Conservation (phyloP, 2,113 vertebrate species). For the Octodon degus region DNA sequence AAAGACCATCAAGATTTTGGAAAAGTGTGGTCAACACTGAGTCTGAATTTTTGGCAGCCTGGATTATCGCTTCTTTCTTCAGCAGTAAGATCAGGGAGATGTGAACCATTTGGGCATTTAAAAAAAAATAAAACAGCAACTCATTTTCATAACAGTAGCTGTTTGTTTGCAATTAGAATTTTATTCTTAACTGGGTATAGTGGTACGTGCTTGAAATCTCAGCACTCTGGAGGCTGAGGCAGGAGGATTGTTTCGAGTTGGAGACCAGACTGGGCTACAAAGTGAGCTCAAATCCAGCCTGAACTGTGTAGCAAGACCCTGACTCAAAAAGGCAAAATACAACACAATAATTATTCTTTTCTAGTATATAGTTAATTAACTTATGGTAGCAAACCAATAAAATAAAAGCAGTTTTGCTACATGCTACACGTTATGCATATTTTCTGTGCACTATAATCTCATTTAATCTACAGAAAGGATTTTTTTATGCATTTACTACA, state of each 20-base stretch:
- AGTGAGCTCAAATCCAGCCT: no score
- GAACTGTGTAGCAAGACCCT: no score
- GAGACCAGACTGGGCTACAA: no score
- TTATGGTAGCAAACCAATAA: neutral
- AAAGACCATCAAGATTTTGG: neutral
- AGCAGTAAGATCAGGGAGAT: neutral
- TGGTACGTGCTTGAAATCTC: no score
- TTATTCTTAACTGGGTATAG: neutral
- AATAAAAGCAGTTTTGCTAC: neutral
- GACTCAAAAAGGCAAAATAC: no score
- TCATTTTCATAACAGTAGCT: neutral
- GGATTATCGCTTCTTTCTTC: neutral
- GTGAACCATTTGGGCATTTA: neutral
- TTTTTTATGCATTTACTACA: neutral
- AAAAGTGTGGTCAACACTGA: neutral
- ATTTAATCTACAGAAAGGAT: neutral
- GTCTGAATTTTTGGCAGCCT: conserved; percentile 30
- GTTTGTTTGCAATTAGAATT: neutral
- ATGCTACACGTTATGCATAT: fast-evolving
- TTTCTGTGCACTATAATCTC: neutral
- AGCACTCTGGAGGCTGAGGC: no score
- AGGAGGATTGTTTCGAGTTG: no score
- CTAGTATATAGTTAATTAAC: neutral
- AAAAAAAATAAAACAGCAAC: neutral
- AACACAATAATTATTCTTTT: neutral